phyloP scores from a whole-genome alignment of 2,888 invertebrate genomes.

The Tiliacea citrago region DNA sequence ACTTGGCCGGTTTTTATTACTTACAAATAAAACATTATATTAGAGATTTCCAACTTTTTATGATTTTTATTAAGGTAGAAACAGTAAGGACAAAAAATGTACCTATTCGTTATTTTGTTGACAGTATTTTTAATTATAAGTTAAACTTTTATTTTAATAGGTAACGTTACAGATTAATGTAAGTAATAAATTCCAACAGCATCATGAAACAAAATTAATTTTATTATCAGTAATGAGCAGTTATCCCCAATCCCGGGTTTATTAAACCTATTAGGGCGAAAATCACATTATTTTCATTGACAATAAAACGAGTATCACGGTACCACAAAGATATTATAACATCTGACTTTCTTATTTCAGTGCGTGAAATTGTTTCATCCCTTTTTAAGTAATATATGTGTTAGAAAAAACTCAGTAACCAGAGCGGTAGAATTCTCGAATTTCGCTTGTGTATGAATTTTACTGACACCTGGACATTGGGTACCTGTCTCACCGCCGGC shows the following conservation, averaged over 20 bases:
- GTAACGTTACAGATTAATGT: neutral
- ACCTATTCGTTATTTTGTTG: neutral
- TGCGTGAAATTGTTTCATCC: neutral
- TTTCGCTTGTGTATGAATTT: constrained; percentile 36
- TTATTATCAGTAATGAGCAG: constrained; percentile 21
- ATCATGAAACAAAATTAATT: constrained; percentile 1
- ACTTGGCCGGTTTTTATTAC: constrained; percentile 1
- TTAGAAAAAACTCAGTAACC: constrained; percentile 16
- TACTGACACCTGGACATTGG: constrained; percentile 31
- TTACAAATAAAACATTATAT: constrained; percentile 5
- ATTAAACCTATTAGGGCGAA: neutral
- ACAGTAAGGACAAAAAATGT: neutral
- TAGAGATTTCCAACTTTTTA: constrained; percentile 6
- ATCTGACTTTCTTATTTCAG: neutral
- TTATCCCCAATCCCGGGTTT: neutral
- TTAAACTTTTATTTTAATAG: neutral
- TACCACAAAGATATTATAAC: neutral
- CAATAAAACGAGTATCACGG: neutral
- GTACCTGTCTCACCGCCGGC: neutral
- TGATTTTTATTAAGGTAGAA: constrained; percentile 12
- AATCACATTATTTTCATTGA: constrained; percentile 1
- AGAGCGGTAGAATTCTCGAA: constrained; percentile 12
- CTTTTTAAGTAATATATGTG: constrained; percentile 5
- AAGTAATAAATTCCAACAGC: neutral
- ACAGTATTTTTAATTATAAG: neutral